phyloP scores from a whole-genome alignment of 2,888 invertebrate genomes.

The Operophtera brumata region DNA sequence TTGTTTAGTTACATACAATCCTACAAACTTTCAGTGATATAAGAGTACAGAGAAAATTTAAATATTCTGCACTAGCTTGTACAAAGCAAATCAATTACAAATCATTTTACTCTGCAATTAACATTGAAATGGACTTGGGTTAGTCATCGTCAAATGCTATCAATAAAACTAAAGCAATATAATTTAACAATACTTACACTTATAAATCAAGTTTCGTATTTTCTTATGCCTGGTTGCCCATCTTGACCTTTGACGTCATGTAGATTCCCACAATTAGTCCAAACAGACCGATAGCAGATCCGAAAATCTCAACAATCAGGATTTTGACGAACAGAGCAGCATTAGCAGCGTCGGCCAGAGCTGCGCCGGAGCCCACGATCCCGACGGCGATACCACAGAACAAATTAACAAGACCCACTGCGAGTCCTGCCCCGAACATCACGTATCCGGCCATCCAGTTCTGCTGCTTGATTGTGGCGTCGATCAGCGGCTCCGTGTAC shows the following conservation, averaged over 20 bases:
- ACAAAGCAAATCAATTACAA: conserved; percentile 4
- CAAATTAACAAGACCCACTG: conserved; percentile 97
- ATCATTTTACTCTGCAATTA: conserved; percentile 1
- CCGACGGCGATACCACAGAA: conserved; percentile 97
- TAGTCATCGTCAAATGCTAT: conserved; percentile 24
- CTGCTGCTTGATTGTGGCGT: conserved; percentile 70
- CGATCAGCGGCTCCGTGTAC: conserved; percentile 72
- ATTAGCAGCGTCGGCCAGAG: conserved; percentile 98
- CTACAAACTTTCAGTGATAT: not conserved
- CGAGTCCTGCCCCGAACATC: conserved; percentile 97
- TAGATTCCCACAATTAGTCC: conserved; percentile 99
- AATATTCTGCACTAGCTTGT: conserved; percentile 11
- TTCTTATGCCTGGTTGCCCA: conserved; percentile 83
- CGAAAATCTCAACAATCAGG: conserved; percentile 99
- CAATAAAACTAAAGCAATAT: conserved; percentile 24
- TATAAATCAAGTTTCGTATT: conserved; percentile 59
- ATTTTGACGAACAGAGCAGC: conserved; percentile 98
- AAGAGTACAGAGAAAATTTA: not conserved
- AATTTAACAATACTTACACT: conserved; percentile 63
- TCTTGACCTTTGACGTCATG: conserved; percentile 91
- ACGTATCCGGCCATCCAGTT: conserved; percentile 94
- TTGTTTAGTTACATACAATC: conserved; percentile 3
- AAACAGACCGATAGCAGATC: conserved; percentile 98
- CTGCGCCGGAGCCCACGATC: conserved; percentile 99
- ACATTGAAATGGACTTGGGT: conserved; percentile 16